phyloP scores from a whole-genome alignment of 2,888 invertebrate genomes.

The Pemphredon lugubris region DNA sequence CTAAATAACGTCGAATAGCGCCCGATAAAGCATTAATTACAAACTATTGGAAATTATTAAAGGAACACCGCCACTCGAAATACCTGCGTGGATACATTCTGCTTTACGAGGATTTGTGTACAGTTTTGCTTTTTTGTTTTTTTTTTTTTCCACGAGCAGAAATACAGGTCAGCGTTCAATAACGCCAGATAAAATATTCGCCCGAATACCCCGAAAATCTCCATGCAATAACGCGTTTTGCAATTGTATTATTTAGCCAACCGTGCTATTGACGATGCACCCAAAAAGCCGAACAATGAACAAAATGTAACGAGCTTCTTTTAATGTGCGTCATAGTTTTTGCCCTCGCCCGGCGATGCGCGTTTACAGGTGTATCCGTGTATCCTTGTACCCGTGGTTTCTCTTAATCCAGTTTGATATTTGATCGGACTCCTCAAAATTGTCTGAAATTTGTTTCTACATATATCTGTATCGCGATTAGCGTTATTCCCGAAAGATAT shows the following conservation, averaged over 20 bases:
- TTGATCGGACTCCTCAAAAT: too few species aligned
- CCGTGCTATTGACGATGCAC: constrained; percentile 9
- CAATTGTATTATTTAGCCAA: constrained; percentile 44
- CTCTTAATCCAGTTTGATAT: too few species aligned
- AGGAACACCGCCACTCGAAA: not conserved
- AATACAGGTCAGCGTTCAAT: constrained; percentile 1
- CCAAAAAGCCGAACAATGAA: constrained; percentile 13
- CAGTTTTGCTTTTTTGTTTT: too few species aligned
- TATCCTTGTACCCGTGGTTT: too few species aligned
- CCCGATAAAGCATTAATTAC: constrained; percentile 48
- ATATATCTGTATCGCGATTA: too few species aligned
- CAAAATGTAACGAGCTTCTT: not conserved
- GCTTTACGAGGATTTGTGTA: too few species aligned
- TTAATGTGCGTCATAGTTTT: not conserved
- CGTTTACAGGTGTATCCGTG: too few species aligned
- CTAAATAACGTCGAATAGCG: constrained; percentile 34
- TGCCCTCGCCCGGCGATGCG: not conserved
- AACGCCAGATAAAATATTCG: constrained; percentile 35
- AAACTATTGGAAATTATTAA: constrained; percentile 27
- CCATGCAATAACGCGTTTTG: constrained; percentile 8
- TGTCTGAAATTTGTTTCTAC: too few species aligned
- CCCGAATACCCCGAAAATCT: constrained; percentile 17
- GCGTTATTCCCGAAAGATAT: too few species aligned
- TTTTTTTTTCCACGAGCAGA: too few species aligned
- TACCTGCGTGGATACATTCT: too few species aligned